Evolutionary conservation across 2,113 vertebrate species (phyloP).

Genomic region (Gobius niger): DNA sequence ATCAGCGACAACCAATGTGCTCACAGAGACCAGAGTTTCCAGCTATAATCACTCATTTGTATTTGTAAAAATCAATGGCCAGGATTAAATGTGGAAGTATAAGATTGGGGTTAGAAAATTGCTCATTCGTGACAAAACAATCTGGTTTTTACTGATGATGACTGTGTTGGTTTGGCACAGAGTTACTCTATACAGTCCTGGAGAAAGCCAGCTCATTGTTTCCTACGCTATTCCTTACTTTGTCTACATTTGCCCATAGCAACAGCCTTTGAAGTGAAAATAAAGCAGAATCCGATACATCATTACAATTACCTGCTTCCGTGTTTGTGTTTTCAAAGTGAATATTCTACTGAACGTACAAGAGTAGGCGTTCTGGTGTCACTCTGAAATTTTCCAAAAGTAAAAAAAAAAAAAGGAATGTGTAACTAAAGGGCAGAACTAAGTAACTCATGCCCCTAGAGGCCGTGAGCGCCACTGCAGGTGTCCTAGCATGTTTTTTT

Average conservation of each 20-base stretch:
- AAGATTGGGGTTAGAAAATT: slow-evolving; percentile 81
- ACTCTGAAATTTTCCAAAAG: too few relatives aligned
- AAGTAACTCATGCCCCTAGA: too few relatives aligned
- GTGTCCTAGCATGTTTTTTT: too few relatives aligned
- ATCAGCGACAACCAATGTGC: slow-evolving; percentile 86
- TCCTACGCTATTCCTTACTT: slow-evolving; percentile 59
- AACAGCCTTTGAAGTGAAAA: slow-evolving; percentile 20
- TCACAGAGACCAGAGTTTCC: slow-evolving; percentile 74
- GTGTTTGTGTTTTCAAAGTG: too few relatives aligned
- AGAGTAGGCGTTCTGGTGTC: too few relatives aligned
- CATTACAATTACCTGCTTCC: too few relatives aligned
- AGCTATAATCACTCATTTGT: slow-evolving; percentile 83
- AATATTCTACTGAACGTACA: too few relatives aligned
- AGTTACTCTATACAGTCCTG: slow-evolving; percentile 36
- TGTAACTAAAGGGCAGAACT: too few relatives aligned
- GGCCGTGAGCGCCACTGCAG: too few relatives aligned
- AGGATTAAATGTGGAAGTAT: slow-evolving; percentile 86
- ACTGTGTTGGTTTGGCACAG: slow-evolving; percentile 42
- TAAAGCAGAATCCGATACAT: background rate
- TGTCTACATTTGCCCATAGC: slow-evolving; percentile 42
- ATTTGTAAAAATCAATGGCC: slow-evolving; percentile 86
- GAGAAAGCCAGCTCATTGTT: slow-evolving; percentile 68
- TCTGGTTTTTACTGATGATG: slow-evolving; percentile 74
- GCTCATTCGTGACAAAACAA: slow-evolving; percentile 84
- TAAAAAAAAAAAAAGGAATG: too few relatives aligned